phyloP scores from a whole-genome alignment of 2,113 vertebrate genomes.

The Fukomys damarensis region DNA sequence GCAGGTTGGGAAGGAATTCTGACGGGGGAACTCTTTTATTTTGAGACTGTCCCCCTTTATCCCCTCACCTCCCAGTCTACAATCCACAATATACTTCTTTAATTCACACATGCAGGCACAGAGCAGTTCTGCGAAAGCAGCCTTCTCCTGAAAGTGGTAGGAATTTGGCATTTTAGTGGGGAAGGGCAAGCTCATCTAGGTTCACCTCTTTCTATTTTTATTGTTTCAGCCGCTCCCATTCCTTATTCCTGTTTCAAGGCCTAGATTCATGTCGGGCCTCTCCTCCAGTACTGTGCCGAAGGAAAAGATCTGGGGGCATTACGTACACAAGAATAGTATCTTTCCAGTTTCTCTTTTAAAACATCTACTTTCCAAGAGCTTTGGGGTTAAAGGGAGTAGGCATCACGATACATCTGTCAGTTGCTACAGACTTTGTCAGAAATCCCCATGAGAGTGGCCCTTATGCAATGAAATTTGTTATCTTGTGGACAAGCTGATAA shows the following conservation, averaged over 20 bases:
- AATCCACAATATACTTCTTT: slow-evolving; percentile 41
- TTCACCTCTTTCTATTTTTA: slow-evolving; percentile 40
- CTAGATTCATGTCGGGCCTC: background rate
- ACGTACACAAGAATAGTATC: slow-evolving; percentile 75
- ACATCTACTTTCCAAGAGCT: slow-evolving; percentile 84
- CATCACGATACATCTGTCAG: slow-evolving; percentile 84
- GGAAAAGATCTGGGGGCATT: background rate
- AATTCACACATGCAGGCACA: background rate
- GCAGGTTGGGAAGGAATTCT: slow-evolving; percentile 30
- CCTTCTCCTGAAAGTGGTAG: background rate
- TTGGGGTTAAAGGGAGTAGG: slow-evolving; percentile 84
- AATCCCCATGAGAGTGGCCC: slow-evolving; percentile 80
- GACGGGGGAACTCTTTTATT: background rate
- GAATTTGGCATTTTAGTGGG: background rate
- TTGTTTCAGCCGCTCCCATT: slow-evolving; percentile 34
- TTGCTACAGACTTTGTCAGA: slow-evolving; percentile 83
- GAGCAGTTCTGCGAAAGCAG: background rate
- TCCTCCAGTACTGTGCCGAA: background rate
- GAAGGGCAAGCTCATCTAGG: slow-evolving; percentile 10
- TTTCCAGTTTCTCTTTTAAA: slow-evolving; percentile 84
- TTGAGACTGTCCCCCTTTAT: background rate
- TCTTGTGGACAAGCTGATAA: slow-evolving; percentile 60
- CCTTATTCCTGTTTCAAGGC: background rate
- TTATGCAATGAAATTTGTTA: slow-evolving; percentile 78
- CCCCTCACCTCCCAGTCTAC: slow-evolving; percentile 40